Evolutionary conservation across 2,797 vertebrate species (phyloP).

Genomic region (Artibeus lituratus): DNA sequence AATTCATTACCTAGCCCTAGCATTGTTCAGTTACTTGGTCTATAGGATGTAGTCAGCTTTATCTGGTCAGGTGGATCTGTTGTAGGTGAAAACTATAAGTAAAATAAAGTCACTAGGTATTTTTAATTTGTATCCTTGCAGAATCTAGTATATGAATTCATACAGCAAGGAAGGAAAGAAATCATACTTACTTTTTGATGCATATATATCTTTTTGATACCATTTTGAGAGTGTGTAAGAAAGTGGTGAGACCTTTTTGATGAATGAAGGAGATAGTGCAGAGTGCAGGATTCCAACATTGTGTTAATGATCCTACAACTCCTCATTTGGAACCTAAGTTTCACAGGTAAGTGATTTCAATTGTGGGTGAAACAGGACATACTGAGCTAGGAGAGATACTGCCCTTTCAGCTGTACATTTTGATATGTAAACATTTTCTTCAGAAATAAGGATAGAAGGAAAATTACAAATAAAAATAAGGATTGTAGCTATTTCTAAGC

Average conservation of each 20-base stretch:
- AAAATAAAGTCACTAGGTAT: not conserved
- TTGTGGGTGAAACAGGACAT: not conserved
- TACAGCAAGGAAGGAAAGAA: conserved; percentile 27
- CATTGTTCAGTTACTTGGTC: not conserved
- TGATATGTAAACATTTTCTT: not conserved
- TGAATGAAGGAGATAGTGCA: not conserved
- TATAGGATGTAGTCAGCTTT: not conserved
- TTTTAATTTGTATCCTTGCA: conserved; percentile 24
- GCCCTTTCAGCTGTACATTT: not conserved
- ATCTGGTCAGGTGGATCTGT: not conserved
- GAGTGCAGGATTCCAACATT: not conserved
- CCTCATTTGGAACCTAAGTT: not conserved
- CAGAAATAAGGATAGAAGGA: not conserved
- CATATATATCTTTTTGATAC: not conserved
- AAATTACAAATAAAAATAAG: not conserved
- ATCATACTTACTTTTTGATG: not conserved
- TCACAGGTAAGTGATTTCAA: not conserved
- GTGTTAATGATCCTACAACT: not conserved
- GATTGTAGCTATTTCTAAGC: not conserved
- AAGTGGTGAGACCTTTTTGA: not conserved
- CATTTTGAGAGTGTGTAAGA: conserved; percentile 21
- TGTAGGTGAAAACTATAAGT: not conserved
- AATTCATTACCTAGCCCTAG: not conserved
- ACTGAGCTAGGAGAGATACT: not conserved
- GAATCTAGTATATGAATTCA: not conserved